Conservation (phyloP, 2,113 vertebrate species). For the Lipophrys pholis region DNA sequence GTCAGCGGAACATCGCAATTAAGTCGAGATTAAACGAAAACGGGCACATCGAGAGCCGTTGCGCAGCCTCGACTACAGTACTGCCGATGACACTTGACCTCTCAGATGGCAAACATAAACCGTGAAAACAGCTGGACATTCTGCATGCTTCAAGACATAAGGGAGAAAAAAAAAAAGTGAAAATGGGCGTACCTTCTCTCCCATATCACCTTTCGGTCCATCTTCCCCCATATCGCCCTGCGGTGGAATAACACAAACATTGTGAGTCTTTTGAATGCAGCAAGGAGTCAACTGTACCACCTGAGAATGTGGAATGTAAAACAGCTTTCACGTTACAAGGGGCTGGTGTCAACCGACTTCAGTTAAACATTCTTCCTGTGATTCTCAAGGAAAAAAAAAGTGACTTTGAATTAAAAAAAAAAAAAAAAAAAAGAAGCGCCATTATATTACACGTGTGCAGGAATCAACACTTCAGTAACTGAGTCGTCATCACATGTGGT, state of each 20-base stretch:
- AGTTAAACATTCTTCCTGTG: no score
- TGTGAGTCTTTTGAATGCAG: no score
- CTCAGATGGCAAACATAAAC: slow-evolving; percentile 53
- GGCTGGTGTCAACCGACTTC: no score
- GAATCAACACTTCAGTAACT: slow-evolving; percentile 33
- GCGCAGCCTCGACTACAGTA: slow-evolving; percentile 43
- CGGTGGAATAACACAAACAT: slow-evolving; percentile 35
- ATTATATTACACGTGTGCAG: slow-evolving; percentile 13
- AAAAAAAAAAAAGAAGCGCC: slow-evolving; percentile 3
- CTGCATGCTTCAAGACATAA: slow-evolving; percentile 40
- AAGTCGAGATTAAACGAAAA: slow-evolving; percentile 59
- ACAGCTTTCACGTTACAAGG: neutral
- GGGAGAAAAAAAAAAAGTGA: slow-evolving; percentile 18
- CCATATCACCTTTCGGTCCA: slow-evolving; percentile 90
- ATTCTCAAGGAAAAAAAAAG: no score
- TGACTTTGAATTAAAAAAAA: no score
- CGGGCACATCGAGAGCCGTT: slow-evolving; percentile 30
- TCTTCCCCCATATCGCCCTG: slow-evolving; percentile 93
- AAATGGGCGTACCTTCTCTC: slow-evolving; percentile 91
- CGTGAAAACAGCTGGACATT: slow-evolving; percentile 15
- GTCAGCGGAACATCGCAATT: slow-evolving; percentile 54
- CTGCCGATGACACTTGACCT: slow-evolving; percentile 55
- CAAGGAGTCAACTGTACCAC: neutral
- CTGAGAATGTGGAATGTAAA: neutral
- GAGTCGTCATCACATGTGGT: slow-evolving; percentile 45